Percentiles rank a stretch among this genome's conserved stretches.
These are phyloP conservation scores for Phanerotoma sp. DNA, from an alignment of 2,888 invertebrate species.

Conservation along the genomic window DNA sequence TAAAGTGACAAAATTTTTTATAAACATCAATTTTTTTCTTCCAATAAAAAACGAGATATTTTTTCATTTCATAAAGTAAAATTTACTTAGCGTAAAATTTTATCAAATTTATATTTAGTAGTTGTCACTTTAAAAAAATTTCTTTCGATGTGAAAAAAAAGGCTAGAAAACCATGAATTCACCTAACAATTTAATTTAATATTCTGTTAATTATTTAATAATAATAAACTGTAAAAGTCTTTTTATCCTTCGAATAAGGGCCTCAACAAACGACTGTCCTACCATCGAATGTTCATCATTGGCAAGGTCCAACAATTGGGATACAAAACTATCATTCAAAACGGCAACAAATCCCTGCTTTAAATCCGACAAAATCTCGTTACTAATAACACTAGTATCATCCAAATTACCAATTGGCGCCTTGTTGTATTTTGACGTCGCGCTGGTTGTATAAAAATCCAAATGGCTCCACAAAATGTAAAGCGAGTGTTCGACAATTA, in stretches of 20 bases:
- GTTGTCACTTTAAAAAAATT: no score
- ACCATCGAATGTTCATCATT: constrained; percentile 67
- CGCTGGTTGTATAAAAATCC: constrained; percentile 69
- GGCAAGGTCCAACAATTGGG: constrained; percentile 67
- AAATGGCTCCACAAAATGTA: constrained; percentile 78
- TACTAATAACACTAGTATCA: constrained; percentile 56
- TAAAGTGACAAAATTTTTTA: neutral
- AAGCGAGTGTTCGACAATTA: constrained; percentile 71
- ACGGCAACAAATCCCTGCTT: constrained; percentile 72
- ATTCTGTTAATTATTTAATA: constrained; percentile 55
- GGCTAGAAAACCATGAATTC: no score
- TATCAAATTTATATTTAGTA: no score
- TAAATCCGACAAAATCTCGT: constrained; percentile 67
- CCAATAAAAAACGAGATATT: neutral
- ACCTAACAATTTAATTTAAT: constrained; percentile 2
- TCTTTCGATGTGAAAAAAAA: neutral
- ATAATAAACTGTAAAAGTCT: constrained; percentile 77
- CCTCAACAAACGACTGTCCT: constrained; percentile 72
- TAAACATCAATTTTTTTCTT: neutral
- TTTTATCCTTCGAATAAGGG: constrained; percentile 76
- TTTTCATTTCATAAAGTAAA: no score
- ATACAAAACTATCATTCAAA: constrained; percentile 78
- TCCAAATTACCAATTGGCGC: constrained; percentile 44
- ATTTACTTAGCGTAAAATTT: no score
- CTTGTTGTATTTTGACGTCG: constrained; percentile 58